Evolutionary conservation across 2,888 invertebrate species (phyloP).

Genomic region (Apamea anceps): DNA sequence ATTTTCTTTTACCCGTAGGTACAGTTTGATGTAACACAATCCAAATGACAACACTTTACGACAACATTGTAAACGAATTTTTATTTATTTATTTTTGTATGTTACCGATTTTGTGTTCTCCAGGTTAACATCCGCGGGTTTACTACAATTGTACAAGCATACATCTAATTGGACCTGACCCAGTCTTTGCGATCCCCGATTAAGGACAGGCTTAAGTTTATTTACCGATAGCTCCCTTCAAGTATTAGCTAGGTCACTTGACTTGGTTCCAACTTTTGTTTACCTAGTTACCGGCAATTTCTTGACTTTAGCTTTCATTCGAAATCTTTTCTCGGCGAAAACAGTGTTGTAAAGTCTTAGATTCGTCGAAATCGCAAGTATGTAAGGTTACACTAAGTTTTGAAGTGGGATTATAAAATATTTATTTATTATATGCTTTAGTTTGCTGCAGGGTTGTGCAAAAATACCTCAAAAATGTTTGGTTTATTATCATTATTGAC

Average conservation of each 20-base stretch:
- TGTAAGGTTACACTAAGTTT: slow-evolving; percentile 18
- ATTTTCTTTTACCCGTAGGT: neutral
- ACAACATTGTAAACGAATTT: neutral
- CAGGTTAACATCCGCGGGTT: slow-evolving; percentile 14
- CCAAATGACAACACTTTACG: neutral
- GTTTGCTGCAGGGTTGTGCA: neutral
- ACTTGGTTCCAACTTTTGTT: slow-evolving; percentile 56
- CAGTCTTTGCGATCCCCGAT: slow-evolving; percentile 66
- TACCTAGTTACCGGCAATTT: slow-evolving; percentile 48
- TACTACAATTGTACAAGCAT: slow-evolving; percentile 36
- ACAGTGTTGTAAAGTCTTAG: slow-evolving; percentile 18
- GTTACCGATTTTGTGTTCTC: slow-evolving; percentile 7
- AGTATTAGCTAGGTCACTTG: slow-evolving; percentile 59
- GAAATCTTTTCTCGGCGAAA: slow-evolving; percentile 33
- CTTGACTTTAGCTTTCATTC: slow-evolving; percentile 24
- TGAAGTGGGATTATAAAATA: slow-evolving; percentile 6
- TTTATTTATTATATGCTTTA: slow-evolving; percentile 1
- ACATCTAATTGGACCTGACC: slow-evolving; percentile 58
- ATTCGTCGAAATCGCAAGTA: neutral
- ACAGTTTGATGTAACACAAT: neutral
- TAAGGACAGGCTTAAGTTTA: slow-evolving; percentile 72
- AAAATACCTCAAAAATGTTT: neutral
- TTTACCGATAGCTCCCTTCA: slow-evolving; percentile 68
- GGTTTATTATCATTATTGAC: slow-evolving; percentile 35
- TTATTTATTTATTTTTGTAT: neutral